phyloP scores from a whole-genome alignment of 2,797 vertebrate species.

The Lindbergichthys nudifrons region DNA sequence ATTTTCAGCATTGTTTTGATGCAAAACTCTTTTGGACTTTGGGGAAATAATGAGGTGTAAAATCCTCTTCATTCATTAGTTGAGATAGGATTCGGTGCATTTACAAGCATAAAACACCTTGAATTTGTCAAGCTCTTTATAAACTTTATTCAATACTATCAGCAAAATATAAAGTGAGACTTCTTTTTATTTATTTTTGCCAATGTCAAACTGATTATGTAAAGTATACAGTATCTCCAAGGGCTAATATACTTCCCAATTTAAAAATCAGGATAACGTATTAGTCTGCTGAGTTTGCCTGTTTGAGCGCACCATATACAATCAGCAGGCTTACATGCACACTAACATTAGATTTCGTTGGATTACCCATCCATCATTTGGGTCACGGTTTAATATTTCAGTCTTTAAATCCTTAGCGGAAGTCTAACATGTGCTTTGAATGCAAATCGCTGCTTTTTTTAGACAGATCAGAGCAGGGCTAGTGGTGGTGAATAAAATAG shows the following conservation, averaged over 20 bases:
- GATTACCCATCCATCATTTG: slow-evolving; percentile 6
- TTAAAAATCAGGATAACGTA: not conserved
- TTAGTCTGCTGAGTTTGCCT: not conserved
- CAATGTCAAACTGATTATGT: not conserved
- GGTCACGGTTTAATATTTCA: not conserved
- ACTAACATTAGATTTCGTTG: not conserved
- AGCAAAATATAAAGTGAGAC: not conserved
- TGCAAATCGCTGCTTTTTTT: not conserved
- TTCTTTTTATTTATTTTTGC: not conserved
- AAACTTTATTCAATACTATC: not conserved
- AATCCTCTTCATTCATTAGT: slow-evolving; percentile 19
- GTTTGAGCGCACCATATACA: not conserved
- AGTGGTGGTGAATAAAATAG: not conserved
- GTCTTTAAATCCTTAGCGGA: not conserved
- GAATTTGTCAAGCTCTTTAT: not conserved
- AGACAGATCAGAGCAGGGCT: not conserved
- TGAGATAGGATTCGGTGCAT: slow-evolving; percentile 7
- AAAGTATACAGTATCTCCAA: not conserved
- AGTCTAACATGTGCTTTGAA: not conserved
- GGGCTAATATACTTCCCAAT: not conserved
- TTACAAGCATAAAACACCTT: slow-evolving; percentile 6
- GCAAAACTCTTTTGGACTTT: slow-evolving; percentile 4
- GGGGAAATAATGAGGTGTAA: not conserved
- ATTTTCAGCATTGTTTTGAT: slow-evolving; percentile 1
- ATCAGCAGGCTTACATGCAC: not conserved